Evolutionary conservation across 2,888 invertebrate species (phyloP).

Genomic region (Pogonocherus hispidulus): DNA sequence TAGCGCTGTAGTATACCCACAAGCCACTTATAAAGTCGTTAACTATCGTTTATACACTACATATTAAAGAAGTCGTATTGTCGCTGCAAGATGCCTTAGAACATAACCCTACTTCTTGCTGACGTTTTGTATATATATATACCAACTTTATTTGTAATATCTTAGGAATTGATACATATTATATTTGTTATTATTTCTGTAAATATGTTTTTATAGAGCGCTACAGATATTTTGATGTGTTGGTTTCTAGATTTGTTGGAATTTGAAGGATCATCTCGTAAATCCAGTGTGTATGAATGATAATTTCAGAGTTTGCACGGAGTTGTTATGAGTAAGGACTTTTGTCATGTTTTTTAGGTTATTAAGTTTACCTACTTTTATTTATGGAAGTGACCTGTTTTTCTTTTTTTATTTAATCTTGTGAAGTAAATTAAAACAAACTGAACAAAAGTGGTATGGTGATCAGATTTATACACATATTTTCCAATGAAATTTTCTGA

Average conservation of each 20-base stretch:
- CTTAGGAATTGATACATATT: slow-evolving; percentile 59
- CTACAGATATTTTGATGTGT: slow-evolving; percentile 32
- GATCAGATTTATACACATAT: background rate
- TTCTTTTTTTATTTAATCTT: slow-evolving; percentile 14
- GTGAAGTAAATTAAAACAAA: slow-evolving; percentile 30
- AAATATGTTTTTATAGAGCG: slow-evolving; percentile 45
- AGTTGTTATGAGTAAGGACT: slow-evolving; percentile 2
- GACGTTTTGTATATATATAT: slow-evolving; percentile 61
- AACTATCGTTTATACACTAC: slow-evolving; percentile 59
- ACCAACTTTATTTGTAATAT: slow-evolving; percentile 56
- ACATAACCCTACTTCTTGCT: slow-evolving; percentile 61
- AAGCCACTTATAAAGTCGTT: slow-evolving; percentile 56
- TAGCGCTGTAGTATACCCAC: slow-evolving; percentile 48
- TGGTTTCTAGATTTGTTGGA: slow-evolving; percentile 26
- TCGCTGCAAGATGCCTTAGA: slow-evolving; percentile 62
- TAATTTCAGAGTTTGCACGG: background rate
- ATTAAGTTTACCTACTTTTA: slow-evolving; percentile 23
- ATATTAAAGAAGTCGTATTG: slow-evolving; percentile 55
- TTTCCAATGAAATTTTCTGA: background rate
- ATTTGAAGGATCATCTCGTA: slow-evolving; percentile 18
- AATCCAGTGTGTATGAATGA: slow-evolving; percentile 21
- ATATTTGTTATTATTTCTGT: slow-evolving; percentile 49
- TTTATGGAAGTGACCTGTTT: slow-evolving; percentile 21
- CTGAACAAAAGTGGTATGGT: background rate
- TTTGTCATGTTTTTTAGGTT: slow-evolving; percentile 1